Evolutionary conservation across 2,888 invertebrate genomes (phyloP), one percentile per base, ranked within the genome.

Genomic region (Melinaea menophilus): DNA sequence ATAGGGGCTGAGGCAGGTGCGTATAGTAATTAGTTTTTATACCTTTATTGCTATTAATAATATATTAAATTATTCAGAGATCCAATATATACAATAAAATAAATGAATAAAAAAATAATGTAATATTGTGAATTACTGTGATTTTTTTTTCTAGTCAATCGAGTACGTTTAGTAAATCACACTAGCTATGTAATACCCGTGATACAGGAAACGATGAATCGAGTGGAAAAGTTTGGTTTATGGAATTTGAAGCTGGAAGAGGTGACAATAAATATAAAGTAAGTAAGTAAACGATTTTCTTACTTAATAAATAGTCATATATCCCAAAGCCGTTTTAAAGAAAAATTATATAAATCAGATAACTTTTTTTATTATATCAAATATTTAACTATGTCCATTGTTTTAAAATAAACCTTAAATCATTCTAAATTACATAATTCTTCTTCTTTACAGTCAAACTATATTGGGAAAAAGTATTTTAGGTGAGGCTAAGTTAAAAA

Each of bases 241-340:
- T 79, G 78, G 35, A 86, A 79, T 47, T 64, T 89, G 11, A 84
- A 81, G 63, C 65, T 89, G 3, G 76, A 81, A 2, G 79, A 83
- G 2, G 62, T 81, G 11, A 55, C 62, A 0, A 61, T 72, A n/a
- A 58, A 69, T 35, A 37, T 86, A 2, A 73, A 79, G 88, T 88
- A 74, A 75, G 79, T 69, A n/a, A 12, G 2, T 31, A 9, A 12
- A 12, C 3, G 11, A 5, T 3, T 22, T 55, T 47, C n/a, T 11
- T 22, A 22, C 22, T 22, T 22, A 22, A 22, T 22, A 12, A 12
- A 4, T 4, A 5, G 34, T 33, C 4, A 22, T 22, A 22, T 22
- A 22, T 22, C 22, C 22, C 22, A 22, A n/a, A 22, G 22, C 22
- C 22, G 22, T 22, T 1, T 22, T 22, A 22, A 22, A 22, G 22